A percentile compares a stretch with the other conserved stretches of the same genome.
Evolutionary conservation across 2,888 invertebrate genomes (phyloP).

Genomic region (Acleris literana): DNA sequence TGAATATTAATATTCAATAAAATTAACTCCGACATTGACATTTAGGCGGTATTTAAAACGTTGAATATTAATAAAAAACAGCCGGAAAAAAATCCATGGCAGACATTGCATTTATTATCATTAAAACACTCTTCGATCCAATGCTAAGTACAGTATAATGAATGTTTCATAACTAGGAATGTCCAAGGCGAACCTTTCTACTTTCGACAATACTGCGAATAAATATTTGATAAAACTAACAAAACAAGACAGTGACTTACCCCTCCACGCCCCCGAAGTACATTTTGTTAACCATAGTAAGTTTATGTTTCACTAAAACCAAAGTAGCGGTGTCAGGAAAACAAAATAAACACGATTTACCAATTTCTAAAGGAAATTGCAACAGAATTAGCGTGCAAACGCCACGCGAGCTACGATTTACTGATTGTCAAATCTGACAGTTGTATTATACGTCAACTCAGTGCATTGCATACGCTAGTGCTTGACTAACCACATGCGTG

Average conservation of each 20-base stretch:
- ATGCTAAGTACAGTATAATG: constrained; percentile 15
- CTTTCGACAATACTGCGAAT: constrained; percentile 56
- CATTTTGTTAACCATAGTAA: constrained; percentile 49
- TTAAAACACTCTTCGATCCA: constrained; percentile 4
- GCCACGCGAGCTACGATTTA: constrained; percentile 25
- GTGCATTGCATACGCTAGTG: constrained; percentile 12
- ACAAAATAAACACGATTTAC: constrained; percentile 36
- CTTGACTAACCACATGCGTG: neutral
- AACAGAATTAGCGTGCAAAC: constrained; percentile 10
- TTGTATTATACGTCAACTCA: neutral
- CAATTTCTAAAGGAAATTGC: constrained; percentile 37
- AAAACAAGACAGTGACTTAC: constrained; percentile 53
- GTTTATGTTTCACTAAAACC: constrained; percentile 37
- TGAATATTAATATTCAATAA: constrained; percentile 23
- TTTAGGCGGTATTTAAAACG: constrained; percentile 9
- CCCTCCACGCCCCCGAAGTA: constrained; percentile 78
- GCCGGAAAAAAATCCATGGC: too few species aligned
- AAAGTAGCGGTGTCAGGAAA: constrained; percentile 39
- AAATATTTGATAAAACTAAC: constrained; percentile 35
- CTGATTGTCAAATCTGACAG: constrained; percentile 13
- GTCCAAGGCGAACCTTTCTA: constrained; percentile 74
- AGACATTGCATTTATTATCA: neutral
- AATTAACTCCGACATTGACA: constrained; percentile 28
- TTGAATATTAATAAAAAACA: neutral
- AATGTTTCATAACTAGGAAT: constrained; percentile 59